Conservation (phyloP, 2,797 vertebrate species). For the Takifugu rubripes region DNA sequence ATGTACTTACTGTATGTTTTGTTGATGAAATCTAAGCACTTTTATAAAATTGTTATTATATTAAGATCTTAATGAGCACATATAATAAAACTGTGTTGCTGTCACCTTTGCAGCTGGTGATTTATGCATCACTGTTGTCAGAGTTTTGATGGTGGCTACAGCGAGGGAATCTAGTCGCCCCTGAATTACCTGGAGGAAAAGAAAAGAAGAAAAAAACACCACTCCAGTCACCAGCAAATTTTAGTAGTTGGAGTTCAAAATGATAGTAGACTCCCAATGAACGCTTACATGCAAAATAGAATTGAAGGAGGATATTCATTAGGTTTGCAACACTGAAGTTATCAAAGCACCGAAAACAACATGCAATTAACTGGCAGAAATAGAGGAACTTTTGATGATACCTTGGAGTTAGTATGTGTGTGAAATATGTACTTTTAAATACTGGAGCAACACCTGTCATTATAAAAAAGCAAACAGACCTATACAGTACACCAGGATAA, state of each 20-base stretch:
- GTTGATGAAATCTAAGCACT: too few relatives aligned
- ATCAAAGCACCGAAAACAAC: conserved; percentile 17
- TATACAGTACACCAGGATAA: conserved; percentile 14
- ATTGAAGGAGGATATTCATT: conserved; percentile 21
- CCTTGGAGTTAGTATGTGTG: conserved; percentile 19
- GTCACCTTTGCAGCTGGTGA: conserved; percentile 96
- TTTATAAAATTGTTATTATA: too few relatives aligned
- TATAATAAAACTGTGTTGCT: not conserved
- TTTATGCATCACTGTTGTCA: conserved; percentile 96
- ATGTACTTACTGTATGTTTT: too few relatives aligned
- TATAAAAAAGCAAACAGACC: conserved; percentile 8
- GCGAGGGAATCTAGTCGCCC: conserved; percentile 89
- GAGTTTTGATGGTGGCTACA: conserved; percentile 90
- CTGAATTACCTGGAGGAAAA: conserved; percentile 84
- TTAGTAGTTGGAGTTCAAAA: not conserved
- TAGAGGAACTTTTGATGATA: conserved; percentile 18
- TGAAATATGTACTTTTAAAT: conserved; percentile 19
- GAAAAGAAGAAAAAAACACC: not conserved
- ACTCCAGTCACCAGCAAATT: not conserved
- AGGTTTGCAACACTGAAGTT: not conserved
- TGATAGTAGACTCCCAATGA: conserved; percentile 8
- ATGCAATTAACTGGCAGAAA: conserved; percentile 33
- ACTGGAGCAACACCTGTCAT: not conserved
- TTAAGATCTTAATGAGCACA: too few relatives aligned
- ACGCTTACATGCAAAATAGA: conserved; percentile 42